Conservation (phyloP, 2,888 invertebrate species). For the Drosophila pseudotalamancana region DNA sequence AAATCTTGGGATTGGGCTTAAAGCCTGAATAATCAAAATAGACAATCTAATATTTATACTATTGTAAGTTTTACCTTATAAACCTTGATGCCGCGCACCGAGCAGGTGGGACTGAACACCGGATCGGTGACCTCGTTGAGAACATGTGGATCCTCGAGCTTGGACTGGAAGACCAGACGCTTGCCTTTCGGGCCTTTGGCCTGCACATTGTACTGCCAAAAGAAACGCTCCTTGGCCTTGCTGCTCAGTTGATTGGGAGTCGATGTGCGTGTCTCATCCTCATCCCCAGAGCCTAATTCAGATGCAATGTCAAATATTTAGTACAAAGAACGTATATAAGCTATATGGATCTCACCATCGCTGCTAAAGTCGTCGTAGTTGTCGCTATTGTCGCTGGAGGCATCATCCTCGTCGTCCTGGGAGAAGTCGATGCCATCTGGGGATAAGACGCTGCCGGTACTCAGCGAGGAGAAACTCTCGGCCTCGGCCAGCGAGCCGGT, state of each 20-base stretch:
- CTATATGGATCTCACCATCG: slow-evolving; percentile 86
- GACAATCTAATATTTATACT: too few relatives aligned
- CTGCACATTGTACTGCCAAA: slow-evolving; percentile 99
- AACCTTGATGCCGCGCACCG: slow-evolving; percentile 95
- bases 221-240: slow-evolving; percentile 92
- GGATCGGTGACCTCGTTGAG: slow-evolving; percentile 97
- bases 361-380: slow-evolving; percentile 94
- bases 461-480: slow-evolving; percentile 92
- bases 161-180: slow-evolving; percentile 92
- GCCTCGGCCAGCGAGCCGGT: slow-evolving; percentile 94
- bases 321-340: too few relatives aligned
- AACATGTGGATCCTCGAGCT: slow-evolving; percentile 95
- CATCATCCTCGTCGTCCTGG: slow-evolving; percentile 91
- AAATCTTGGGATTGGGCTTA: too few relatives aligned
- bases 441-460: slow-evolving; percentile 92
- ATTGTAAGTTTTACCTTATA: slow-evolving; percentile 73
- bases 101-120: slow-evolving; percentile 96
- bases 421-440: slow-evolving; percentile 92
- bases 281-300: slow-evolving; percentile 76
- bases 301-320: background rate
- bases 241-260: slow-evolving; percentile 79
- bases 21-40: too few relatives aligned
- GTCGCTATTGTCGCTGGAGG: slow-evolving; percentile 93
- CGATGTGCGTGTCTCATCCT: slow-evolving; percentile 81
- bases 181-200: slow-evolving; percentile 99